Percentiles rank a stretch among this genome's conserved stretches.
Evolutionary conservation across 2,888 invertebrate genomes (phyloP).

Genomic region (Panorpa germanica): DNA sequence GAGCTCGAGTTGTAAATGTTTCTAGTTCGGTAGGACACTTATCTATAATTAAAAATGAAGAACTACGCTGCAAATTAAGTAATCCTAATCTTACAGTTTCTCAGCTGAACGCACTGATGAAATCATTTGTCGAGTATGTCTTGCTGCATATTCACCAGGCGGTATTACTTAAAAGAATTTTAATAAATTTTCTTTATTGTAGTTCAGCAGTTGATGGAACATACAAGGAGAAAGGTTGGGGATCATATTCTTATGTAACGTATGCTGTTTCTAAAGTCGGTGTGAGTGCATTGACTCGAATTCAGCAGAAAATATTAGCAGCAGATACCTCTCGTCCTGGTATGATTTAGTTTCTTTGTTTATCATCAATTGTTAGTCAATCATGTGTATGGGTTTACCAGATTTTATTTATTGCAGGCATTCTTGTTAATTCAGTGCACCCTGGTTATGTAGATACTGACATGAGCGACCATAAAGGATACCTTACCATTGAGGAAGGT

Average conservation of each 20-base stretch:
- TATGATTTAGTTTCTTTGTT: too few relatives aligned
- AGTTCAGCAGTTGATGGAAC: constrained; percentile 10
- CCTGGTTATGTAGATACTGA: constrained; percentile 50
- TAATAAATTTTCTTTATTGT: not conserved
- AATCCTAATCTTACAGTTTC: constrained; percentile 19
- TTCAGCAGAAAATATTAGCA: constrained; percentile 40
- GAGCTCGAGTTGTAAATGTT: constrained; percentile 54
- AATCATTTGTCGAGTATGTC: constrained; percentile 37
- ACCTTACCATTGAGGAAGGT: constrained; percentile 27
- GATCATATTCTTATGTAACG: constrained; percentile 30
- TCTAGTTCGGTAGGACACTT: too few relatives aligned
- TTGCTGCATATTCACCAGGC: not conserved
- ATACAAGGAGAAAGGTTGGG: constrained; percentile 28
- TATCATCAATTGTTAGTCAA: too few relatives aligned
- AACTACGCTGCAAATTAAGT: constrained; percentile 22
- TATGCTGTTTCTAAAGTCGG: constrained; percentile 56
- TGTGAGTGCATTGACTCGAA: constrained; percentile 39
- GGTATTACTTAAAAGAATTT: too few relatives aligned
- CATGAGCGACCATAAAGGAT: constrained; percentile 37
- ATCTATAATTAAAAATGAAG: too few relatives aligned
- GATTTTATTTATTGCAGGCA: too few relatives aligned
- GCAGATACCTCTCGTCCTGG: too few relatives aligned
- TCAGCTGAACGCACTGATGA: constrained; percentile 32
- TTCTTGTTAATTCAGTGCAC: constrained; percentile 37
- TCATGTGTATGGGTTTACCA: too few relatives aligned